Percentiles rank a stretch among this genome's conserved stretches.
phyloP scores from a whole-genome alignment of 2,797 vertebrate species.

The Perodicticus potto region DNA sequence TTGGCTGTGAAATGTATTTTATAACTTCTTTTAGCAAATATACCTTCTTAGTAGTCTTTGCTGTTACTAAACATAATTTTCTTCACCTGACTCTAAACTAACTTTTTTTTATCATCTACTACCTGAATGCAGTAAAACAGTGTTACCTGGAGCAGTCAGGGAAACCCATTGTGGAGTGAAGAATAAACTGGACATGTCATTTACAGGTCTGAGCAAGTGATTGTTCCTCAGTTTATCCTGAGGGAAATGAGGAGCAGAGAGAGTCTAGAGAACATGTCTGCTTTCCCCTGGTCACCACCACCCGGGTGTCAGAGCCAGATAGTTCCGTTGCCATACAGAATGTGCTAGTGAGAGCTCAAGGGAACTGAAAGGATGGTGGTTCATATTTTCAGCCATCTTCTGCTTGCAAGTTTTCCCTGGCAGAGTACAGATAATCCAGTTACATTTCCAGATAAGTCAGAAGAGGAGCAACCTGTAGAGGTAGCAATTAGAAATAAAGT shows the following conservation, averaged over 20 bases:
- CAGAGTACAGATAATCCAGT: not conserved
- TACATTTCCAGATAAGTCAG: not conserved
- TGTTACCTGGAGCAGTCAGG: not conserved
- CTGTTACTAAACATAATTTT: not conserved
- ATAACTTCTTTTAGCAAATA: not conserved
- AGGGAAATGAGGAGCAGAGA: not conserved
- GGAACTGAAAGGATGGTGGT: not conserved
- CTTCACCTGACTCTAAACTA: not conserved
- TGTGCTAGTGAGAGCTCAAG: rapidly evolving
- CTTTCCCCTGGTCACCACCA: not conserved
- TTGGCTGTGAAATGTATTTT: not conserved
- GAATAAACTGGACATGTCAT: not conserved
- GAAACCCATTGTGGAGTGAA: not conserved
- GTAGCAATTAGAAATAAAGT: not conserved
- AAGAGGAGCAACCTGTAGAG: not conserved
- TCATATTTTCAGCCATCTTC: not conserved
- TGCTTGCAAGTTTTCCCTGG: not conserved
- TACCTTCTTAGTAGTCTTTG: not conserved
- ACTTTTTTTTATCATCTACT: not conserved
- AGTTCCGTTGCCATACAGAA: not conserved
- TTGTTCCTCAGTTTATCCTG: not conserved
- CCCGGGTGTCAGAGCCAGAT: not conserved
- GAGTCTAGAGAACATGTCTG: not conserved
- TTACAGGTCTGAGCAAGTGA: not conserved
- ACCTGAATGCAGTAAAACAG: not conserved